Evolutionary conservation across 1,140 invertebrate species (phyloP).

Genomic region (Stegodyphus mimosarum): DNA sequence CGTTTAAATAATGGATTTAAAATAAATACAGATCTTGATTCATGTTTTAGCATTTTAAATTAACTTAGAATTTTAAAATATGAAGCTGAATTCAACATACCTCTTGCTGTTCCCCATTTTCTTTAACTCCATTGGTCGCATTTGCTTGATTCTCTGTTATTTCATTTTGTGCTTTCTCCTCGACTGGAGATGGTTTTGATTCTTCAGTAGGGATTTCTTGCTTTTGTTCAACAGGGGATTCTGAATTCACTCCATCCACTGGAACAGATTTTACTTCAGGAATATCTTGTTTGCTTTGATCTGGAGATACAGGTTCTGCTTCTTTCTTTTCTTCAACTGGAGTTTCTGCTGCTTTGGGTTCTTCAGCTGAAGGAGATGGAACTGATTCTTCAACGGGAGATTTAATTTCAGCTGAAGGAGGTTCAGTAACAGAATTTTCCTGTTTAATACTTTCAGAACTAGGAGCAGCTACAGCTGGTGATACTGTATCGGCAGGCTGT

Average conservation of each 20-base stretch:
- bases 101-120: background rate
- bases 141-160: background rate
- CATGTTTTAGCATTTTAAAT: no score
- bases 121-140: conserved; percentile 4
- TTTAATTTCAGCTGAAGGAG: background rate
- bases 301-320: background rate
- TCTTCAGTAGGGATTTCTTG: background rate
- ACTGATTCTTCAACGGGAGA: no score
- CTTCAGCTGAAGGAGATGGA: background rate
- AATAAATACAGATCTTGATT: no score
- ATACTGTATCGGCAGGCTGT: background rate
- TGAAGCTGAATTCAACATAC: background rate
- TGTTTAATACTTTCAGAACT: background rate
- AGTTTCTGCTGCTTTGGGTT: background rate
- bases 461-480: background rate
- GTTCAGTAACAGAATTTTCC: background rate
- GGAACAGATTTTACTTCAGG: conserved; percentile 1
- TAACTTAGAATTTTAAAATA: background rate
- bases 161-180: background rate
- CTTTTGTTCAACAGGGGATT: background rate
- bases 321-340: background rate
- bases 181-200: background rate
- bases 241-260: background rate
- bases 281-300: background rate
- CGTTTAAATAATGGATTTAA: no score